Evolutionary conservation across 1,140 invertebrate species (phyloP).

Genomic region (Micrasema minimum): DNA sequence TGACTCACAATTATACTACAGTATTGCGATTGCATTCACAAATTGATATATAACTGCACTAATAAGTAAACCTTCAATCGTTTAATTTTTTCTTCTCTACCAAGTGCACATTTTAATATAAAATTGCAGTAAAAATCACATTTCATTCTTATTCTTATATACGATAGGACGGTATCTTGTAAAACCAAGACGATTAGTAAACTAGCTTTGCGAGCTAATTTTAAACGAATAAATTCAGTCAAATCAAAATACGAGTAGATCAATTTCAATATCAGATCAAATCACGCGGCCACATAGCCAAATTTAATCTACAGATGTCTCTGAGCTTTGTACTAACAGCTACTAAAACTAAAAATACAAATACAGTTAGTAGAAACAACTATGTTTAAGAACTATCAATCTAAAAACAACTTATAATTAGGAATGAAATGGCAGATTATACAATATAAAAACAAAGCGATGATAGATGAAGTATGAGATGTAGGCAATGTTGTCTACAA

Average conservation of each 20-base stretch:
- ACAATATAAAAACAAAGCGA: constrained; percentile 31
- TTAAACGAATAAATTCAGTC: constrained; percentile 52
- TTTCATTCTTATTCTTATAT: constrained; percentile 43
- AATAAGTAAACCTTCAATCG: constrained; percentile 16
- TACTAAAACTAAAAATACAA: constrained; percentile 38
- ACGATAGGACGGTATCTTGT: constrained; percentile 54
- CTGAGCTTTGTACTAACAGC: constrained; percentile 50
- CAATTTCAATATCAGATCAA: constrained; percentile 44
- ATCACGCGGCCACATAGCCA: constrained; percentile 24
- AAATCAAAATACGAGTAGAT: constrained; percentile 51
- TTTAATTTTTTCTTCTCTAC: constrained; percentile 26
- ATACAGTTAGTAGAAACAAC: constrained; percentile 33
- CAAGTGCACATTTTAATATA: constrained; percentile 49
- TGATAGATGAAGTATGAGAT: constrained; percentile 15
- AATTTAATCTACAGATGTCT: constrained; percentile 26
- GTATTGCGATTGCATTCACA: constrained; percentile 46
- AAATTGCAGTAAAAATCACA: constrained; percentile 52
- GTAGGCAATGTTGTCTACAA: constrained; percentile 11
- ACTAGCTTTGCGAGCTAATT: constrained; percentile 45
- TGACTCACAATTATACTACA: constrained; percentile 49
- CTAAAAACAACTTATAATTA: constrained; percentile 33
- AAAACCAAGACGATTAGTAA: constrained; percentile 52
- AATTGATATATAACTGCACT: constrained; percentile 14
- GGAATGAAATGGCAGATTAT: constrained; percentile 40
- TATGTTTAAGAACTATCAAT: constrained; percentile 35